phyloP scores from a whole-genome alignment of 2,113 vertebrate species.

The Phycodurus eques region DNA sequence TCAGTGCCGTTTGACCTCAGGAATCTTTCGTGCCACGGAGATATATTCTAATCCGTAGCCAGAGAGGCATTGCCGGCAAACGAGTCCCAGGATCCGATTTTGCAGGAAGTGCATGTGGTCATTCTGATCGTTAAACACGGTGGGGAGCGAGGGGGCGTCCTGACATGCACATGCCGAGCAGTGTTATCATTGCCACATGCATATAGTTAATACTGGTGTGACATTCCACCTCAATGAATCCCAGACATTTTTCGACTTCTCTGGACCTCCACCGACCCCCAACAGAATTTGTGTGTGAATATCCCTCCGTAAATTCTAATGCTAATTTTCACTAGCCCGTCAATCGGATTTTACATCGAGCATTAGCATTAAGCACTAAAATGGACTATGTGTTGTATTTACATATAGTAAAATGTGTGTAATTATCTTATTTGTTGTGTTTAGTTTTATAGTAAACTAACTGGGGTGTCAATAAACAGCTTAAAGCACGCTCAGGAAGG shows the following conservation, averaged over 20 bases:
- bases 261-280: background rate
- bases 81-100: conserved; percentile 42
- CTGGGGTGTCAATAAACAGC: too few relatives aligned
- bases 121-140: conserved; percentile 56
- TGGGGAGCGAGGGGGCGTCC: conserved; percentile 28
- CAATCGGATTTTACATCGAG: too few relatives aligned
- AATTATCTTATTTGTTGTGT: too few relatives aligned
- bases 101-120: conserved; percentile 29
- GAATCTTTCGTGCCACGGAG: conserved; percentile 1
- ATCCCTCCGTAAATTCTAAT: too few relatives aligned
- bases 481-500: too few relatives aligned
- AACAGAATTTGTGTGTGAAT: background rate
- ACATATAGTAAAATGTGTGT: too few relatives aligned
- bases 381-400: too few relatives aligned
- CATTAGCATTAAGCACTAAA: too few relatives aligned
- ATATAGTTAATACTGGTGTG: conserved; percentile 51
- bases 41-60: conserved; percentile 23
- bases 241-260: conserved; percentile 37
- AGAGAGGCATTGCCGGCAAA: conserved; percentile 17
- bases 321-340: too few relatives aligned
- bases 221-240: conserved; percentile 62
- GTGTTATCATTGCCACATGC: conserved; percentile 49
- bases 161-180: conserved; percentile 57
- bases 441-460: too few relatives aligned
- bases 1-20: conserved; percentile 13